A percentile compares a stretch with the other conserved stretches of the same genome.
Evolutionary conservation across 1,140 invertebrate species (phyloP).

Genomic region (Leptoteleia sp.): DNA sequence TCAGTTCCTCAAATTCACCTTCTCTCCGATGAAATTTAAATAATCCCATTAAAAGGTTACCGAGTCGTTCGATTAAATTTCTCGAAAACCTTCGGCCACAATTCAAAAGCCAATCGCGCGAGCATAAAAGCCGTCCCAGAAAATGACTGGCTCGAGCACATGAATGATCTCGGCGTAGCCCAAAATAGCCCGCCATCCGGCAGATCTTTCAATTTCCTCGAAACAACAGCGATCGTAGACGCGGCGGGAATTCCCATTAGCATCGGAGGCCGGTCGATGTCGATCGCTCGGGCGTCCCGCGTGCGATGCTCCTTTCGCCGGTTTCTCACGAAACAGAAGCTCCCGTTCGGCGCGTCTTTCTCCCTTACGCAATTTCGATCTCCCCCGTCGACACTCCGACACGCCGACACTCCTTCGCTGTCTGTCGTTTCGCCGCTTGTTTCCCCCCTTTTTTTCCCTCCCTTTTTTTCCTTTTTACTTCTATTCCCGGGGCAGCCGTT

Average conservation of each 20-base stretch:
- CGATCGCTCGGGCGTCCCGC: conserved; percentile 27
- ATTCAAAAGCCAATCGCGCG: too few species aligned
- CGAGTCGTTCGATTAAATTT: too few species aligned
- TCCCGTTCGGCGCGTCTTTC: conserved; percentile 14
- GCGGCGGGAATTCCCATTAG: conserved; percentile 14
- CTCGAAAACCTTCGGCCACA: too few species aligned
- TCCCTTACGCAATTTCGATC: conserved; percentile 51
- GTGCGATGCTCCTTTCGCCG: conserved; percentile 18
- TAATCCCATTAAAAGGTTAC: too few species aligned
- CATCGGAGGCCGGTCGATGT: too few species aligned
- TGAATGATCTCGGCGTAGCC: too few species aligned
- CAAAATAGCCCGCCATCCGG: neutral
- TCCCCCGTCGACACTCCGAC: conserved; percentile 8
- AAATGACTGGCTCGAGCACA: too few species aligned
- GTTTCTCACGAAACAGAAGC: conserved; percentile 54
- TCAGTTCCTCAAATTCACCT: too few species aligned
- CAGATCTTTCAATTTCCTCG: conserved; percentile 10
- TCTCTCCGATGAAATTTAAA: too few species aligned
- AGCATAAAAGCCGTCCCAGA: too few species aligned
- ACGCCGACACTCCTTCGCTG: too few species aligned
- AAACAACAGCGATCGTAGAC: neutral
- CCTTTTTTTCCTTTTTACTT: too few species aligned
- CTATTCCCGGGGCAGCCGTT: neutral
- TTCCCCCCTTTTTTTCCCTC: conserved; percentile 13
- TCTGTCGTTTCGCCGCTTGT: conserved; percentile 16